Conservation (phyloP, 2,797 vertebrate genomes). For the Corythornis leucogaster region DNA sequence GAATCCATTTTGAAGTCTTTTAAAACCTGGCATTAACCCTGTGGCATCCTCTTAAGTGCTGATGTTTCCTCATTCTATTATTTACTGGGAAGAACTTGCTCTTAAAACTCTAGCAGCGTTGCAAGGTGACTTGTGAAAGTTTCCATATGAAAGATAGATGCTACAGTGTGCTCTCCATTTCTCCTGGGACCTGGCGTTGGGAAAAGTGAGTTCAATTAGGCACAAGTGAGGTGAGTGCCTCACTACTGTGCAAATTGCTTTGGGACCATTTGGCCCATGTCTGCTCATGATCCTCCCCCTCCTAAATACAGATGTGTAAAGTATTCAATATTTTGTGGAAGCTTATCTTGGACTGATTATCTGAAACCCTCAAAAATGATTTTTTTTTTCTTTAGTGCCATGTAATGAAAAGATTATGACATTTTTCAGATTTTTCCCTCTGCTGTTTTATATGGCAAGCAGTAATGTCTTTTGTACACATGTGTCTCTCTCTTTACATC, state of each 20-base stretch:
- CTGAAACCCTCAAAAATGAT: neutral
- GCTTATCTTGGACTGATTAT: slow-evolving; percentile 50
- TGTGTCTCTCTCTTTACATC: neutral
- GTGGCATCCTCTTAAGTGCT: slow-evolving; percentile 61
- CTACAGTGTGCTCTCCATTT: slow-evolving; percentile 31
- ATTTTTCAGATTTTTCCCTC: slow-evolving; percentile 11
- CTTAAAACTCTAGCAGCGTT: slow-evolving; percentile 33
- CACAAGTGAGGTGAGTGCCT: slow-evolving; percentile 58
- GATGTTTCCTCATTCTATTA: slow-evolving; percentile 50
- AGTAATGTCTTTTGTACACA: neutral
- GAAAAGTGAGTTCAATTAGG: slow-evolving; percentile 64
- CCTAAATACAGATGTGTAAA: slow-evolving; percentile 58
- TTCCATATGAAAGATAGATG: neutral
- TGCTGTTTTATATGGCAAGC: neutral
- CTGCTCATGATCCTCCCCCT: slow-evolving; percentile 16
- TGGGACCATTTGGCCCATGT: slow-evolving; percentile 59
- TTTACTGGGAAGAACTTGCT: slow-evolving; percentile 53
- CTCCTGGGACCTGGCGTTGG: slow-evolving; percentile 44
- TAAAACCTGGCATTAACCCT: slow-evolving; percentile 73
- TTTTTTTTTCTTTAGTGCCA: neutral
- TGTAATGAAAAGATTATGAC: neutral
- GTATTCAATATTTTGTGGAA: slow-evolving; percentile 40
- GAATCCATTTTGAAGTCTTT: slow-evolving; percentile 64
- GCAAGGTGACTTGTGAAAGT: slow-evolving; percentile 48
- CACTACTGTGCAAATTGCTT: slow-evolving; percentile 67